Base-by-base conservation (phyloP, 1,140 invertebrate species). In the Nebria ingens region DNA sequence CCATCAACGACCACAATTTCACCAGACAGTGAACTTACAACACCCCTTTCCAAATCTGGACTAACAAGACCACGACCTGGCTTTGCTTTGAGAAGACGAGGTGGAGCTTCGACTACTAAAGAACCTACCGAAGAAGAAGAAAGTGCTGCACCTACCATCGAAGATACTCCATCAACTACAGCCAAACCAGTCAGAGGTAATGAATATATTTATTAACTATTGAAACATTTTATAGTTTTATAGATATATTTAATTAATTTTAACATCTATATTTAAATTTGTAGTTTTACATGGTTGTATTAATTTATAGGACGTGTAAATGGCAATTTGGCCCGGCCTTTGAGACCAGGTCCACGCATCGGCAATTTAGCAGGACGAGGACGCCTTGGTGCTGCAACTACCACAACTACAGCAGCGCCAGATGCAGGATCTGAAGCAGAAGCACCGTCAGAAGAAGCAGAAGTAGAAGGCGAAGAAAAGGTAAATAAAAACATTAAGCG, bases 281-380 rank as follows among this genome's bases (percentile, higher is more conserved):
- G 11, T 59, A 13, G 2, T 19, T 12, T 58, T 56, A 64, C 3
- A 42, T 60, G 0, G 64, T 68, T n/a, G n/a, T n/a, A n/a, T n/a
- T n/a, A n/a, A 40, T 51, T 61, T 0, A 21, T 45, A 1, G 34
- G 58, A 22, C 63, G 69, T 2, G 9, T 60, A 2, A 67, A 64
- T 50, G 54, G 17, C 38, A 59, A 68, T 0, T 59, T 62, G 1
- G 65, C 63, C 34, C 74, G 76, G 58, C 75, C 76, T 0, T 62
- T 80, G 22, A 72, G 81, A 58, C 76, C 77, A 2, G 77, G 79
- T 11, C 75, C 77, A 2, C 74, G 76, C 34, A 66, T 84, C 1
- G n/a, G n/a, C n/a, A 80, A 79, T 58, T 58, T 82, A 0, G 66
- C 70, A 34, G 67, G 70, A 56, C 73, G 79, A 58, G 69, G 71